Conservation (phyloP, 2,888 invertebrate species). For the Xestia xanthographa region DNA sequence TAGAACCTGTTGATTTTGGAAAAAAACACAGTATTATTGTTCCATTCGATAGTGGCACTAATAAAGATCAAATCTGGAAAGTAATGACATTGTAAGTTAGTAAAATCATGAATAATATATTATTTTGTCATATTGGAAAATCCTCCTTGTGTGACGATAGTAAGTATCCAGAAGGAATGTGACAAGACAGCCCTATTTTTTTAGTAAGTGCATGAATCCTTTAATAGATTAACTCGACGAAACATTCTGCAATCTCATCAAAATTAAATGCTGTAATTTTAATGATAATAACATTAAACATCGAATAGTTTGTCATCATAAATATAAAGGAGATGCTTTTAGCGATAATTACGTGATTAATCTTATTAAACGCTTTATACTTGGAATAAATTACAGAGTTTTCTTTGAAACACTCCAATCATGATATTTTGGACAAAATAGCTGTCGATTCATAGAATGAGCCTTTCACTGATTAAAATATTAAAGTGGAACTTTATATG, state of each 20-base stretch:
- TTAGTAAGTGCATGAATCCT: background rate
- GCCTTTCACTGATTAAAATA: background rate
- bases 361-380: constrained; percentile 42
- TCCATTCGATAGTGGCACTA: background rate
- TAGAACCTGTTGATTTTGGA: background rate
- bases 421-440: constrained; percentile 20
- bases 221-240: background rate
- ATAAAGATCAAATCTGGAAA: background rate
- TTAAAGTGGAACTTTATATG: constrained; percentile 16
- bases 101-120: no score
- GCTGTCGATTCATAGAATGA: constrained; percentile 9
- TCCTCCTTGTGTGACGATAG: background rate
- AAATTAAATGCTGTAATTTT: constrained; percentile 34
- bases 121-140: no score
- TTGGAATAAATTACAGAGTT: constrained; percentile 41
- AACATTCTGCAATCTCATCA: constrained; percentile 2
- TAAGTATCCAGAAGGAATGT: background rate
- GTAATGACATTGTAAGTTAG: background rate
- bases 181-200: background rate
- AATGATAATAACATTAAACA: constrained; percentile 35
- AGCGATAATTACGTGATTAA: constrained; percentile 54
- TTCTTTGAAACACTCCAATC: constrained; percentile 6
- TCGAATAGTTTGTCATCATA: constrained; percentile 43
- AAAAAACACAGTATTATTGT: background rate
- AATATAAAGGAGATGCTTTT: constrained; percentile 41